Percentiles rank a stretch among this genome's conserved stretches.
Conservation (phyloP, 2,797 vertebrate species). For the Lepus oiostolus region DNA sequence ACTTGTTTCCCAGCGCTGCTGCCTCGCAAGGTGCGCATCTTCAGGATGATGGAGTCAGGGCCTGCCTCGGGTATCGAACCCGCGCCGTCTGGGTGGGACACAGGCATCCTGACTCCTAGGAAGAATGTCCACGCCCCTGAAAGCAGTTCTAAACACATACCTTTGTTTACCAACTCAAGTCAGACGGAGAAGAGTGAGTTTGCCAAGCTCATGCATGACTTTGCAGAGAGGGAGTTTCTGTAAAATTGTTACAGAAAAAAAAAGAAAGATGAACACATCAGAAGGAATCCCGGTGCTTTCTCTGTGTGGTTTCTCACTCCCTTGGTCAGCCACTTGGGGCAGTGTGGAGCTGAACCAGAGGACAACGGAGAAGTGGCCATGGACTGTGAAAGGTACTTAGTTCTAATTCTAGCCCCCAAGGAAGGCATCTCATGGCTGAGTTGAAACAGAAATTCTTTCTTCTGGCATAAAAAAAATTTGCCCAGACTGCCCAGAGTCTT, state of each 20-base stretch:
- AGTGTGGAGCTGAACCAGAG: neutral
- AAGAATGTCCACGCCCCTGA: too few species aligned
- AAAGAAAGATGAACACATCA: neutral
- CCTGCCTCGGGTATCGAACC: too few species aligned
- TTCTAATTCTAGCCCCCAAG: neutral
- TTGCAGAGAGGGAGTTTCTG: neutral
- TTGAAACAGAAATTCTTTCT: neutral
- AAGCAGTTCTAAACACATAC: neutral
- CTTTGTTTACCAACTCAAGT: neutral
- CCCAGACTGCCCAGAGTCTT: neutral
- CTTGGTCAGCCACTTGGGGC: neutral
- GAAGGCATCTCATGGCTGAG: neutral
- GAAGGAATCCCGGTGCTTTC: neutral
- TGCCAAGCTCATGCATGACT: neutral
- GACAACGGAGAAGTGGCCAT: neutral
- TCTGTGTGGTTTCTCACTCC: neutral
- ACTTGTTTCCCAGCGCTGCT: too few species aligned
- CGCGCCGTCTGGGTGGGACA: too few species aligned
- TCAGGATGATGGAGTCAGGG: too few species aligned
- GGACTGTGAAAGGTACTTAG: neutral
- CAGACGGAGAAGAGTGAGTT: neutral
- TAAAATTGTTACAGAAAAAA: neutral
- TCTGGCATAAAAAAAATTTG: neutral
- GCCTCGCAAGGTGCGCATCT: too few species aligned
- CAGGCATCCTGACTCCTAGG: too few species aligned